Conservation (phyloP, 2,797 vertebrate species). For the Myripristis murdjan region DNA sequence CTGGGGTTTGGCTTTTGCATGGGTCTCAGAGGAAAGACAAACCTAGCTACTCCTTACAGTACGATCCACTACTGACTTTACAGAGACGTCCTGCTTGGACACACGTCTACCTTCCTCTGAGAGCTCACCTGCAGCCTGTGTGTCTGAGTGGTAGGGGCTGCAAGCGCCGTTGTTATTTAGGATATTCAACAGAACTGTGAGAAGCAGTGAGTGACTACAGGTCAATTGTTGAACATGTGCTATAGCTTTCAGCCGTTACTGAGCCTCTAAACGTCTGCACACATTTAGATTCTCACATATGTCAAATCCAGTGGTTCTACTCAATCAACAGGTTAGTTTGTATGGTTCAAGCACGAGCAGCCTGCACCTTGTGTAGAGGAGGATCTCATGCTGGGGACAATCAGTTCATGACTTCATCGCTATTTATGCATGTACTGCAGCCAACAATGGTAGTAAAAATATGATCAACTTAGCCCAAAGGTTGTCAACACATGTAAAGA, state of each 20-base stretch:
- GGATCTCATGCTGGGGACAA: neutral
- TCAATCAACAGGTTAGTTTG: slow-evolving; percentile 44
- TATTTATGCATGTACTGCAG: slow-evolving; percentile 36
- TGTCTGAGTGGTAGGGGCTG: slow-evolving; percentile 13
- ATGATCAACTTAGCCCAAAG: slow-evolving; percentile 30
- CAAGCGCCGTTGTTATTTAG: slow-evolving; percentile 3
- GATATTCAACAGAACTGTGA: slow-evolving; percentile 45
- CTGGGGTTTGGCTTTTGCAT: neutral
- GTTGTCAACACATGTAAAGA: slow-evolving; percentile 62
- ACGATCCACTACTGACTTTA: neutral
- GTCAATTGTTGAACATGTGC: slow-evolving; percentile 24
- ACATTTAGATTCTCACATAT: slow-evolving; percentile 30
- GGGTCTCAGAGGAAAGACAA: slow-evolving; percentile 9
- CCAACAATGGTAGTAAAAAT: slow-evolving; percentile 37
- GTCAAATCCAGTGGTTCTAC: slow-evolving; percentile 75
- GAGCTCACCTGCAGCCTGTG: neutral
- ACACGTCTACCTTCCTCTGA: neutral
- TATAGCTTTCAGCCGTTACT: slow-evolving; percentile 11
- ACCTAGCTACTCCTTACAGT: slow-evolving; percentile 27
- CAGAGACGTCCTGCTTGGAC: neutral
- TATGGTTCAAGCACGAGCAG: slow-evolving; percentile 21
- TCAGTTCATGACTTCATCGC: slow-evolving; percentile 27
- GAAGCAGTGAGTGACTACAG: slow-evolving; percentile 47
- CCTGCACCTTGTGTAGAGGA: neutral
- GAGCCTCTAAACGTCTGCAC: slow-evolving; percentile 15